phyloP scores from a whole-genome alignment of 2,888 invertebrate genomes.

The Mongoloraphidia duomilia region DNA sequence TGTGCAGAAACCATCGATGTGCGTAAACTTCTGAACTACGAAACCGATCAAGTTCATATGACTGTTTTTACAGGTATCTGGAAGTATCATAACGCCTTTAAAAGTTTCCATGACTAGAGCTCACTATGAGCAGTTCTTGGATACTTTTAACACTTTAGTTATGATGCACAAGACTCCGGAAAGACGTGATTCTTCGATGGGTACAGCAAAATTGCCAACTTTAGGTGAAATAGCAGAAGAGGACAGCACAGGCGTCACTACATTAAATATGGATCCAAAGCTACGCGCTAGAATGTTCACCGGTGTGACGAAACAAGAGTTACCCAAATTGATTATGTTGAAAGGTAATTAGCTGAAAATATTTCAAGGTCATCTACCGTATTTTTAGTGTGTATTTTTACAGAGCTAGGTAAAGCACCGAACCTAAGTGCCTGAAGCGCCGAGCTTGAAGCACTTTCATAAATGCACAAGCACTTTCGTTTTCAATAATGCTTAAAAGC shows the following conservation, averaged over 20 bases:
- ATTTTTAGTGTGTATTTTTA: no score
- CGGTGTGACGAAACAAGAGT: conserved; percentile 4
- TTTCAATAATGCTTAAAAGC: no score
- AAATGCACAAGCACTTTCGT: no score
- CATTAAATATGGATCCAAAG: conserved; percentile 46
- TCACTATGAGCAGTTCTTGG: conserved; percentile 82
- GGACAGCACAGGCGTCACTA: conserved; percentile 30
- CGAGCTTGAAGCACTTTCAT: no score
- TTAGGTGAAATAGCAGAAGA: conserved; percentile 30
- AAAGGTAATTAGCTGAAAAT: background rate
- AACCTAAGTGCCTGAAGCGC: no score
- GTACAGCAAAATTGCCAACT: conserved; percentile 16
- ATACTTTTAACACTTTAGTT: conserved; percentile 38
- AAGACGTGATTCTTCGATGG: conserved; percentile 21
- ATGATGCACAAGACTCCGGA: conserved; percentile 19
- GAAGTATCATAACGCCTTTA: conserved; percentile 68
- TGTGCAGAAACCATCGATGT: no score
- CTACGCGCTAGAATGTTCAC: conserved; percentile 40
- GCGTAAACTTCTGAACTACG: no score
- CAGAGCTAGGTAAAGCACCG: no score
- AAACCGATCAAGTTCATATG: no score
- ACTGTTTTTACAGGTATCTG: conserved; percentile 43
- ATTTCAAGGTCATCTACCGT: no score
- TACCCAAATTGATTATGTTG: background rate
- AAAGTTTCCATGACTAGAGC: conserved; percentile 73